Conservation (phyloP, 2,113 vertebrate species). For the Protobothrops flavoviridis region DNA sequence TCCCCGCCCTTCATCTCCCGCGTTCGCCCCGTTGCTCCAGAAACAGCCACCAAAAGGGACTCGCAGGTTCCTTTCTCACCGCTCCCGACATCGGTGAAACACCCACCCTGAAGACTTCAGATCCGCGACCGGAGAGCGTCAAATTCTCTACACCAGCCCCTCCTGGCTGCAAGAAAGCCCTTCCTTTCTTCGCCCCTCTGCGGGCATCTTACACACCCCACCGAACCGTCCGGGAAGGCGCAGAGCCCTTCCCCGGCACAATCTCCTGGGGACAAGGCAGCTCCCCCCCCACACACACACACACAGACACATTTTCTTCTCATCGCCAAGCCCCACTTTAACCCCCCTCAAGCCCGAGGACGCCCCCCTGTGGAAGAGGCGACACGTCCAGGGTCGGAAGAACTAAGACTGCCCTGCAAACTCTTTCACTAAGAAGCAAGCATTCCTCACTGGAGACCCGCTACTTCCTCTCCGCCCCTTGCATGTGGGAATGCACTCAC, state of each 20-base stretch:
- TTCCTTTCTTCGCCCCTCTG: background rate
- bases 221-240: background rate
- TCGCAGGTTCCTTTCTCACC: background rate
- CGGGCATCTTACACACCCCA: background rate
- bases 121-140: background rate
- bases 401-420: slow-evolving; percentile 12
- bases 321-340: background rate
- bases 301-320: background rate
- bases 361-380: slow-evolving; percentile 32
- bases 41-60: background rate
- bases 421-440: background rate
- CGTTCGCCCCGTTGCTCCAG: background rate
- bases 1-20: background rate
- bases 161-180: background rate
- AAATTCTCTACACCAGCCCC: background rate
- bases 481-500: slow-evolving; percentile 35
- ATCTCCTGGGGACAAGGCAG: background rate
- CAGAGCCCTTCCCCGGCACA: background rate
- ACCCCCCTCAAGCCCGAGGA: background rate
- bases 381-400: background rate
- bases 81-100: background rate
- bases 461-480: background rate
- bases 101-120: background rate
- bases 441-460: slow-evolving; percentile 16
- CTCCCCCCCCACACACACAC: background rate